Evolutionary conservation across 2,797 vertebrate genomes (phyloP).

Genomic region (Peromyscus aztecus): DNA sequence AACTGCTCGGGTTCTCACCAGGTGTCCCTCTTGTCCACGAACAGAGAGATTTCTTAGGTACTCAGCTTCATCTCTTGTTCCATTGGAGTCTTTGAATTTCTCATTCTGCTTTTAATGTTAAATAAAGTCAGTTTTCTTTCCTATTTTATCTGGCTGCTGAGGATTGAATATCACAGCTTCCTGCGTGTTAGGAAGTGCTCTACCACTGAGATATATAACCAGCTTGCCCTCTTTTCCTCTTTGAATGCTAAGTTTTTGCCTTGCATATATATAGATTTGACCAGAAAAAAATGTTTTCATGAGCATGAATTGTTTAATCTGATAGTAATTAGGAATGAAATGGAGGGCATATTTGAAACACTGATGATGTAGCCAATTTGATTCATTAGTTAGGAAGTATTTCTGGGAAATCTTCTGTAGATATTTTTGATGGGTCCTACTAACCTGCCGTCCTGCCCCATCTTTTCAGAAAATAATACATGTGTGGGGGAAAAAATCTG

Average conservation of each 20-base stretch:
- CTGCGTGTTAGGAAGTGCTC: neutral
- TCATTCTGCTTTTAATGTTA: neutral
- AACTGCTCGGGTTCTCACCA: neutral
- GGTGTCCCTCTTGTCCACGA: neutral
- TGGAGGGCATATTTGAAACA: neutral
- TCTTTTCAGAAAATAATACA: slow-evolving; percentile 1
- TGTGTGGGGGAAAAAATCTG: no score
- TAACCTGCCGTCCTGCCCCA: neutral
- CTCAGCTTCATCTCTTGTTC: neutral
- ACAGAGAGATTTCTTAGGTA: neutral
- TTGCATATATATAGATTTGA: slow-evolving; percentile 21
- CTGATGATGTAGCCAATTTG: slow-evolving; percentile 18
- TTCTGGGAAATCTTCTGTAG: slow-evolving; percentile 15
- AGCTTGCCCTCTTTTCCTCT: neutral
- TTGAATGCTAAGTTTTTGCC: slow-evolving; percentile 26
- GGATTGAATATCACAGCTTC: neutral
- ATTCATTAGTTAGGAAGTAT: neutral
- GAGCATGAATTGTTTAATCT: slow-evolving; percentile 55
- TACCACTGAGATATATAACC: neutral
- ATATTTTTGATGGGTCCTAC: neutral
- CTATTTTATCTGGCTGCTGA: neutral
- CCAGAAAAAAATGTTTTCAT: slow-evolving; percentile 35
- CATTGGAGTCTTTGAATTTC: neutral
- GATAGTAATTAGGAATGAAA: slow-evolving; percentile 44
- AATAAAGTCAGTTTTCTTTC: neutral